Percentiles rank a stretch among this genome's conserved stretches.
Evolutionary conservation across 1,140 invertebrate genomes (phyloP).

Genomic region (Drosophila jambulina): DNA sequence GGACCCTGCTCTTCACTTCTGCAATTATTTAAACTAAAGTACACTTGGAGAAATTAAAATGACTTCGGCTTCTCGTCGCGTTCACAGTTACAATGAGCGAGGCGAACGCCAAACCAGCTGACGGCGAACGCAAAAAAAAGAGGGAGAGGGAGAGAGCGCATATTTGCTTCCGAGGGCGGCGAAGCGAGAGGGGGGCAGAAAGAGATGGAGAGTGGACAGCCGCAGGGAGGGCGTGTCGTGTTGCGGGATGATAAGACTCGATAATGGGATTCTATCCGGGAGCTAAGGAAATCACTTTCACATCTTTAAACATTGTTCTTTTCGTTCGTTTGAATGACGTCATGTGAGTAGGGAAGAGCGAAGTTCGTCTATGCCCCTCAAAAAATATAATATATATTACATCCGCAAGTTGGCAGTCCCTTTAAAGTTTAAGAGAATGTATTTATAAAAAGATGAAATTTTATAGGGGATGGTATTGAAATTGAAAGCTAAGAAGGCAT

Average conservation of each 20-base stretch:
- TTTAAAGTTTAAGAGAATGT: neutral
- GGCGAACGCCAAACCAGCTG: conserved; percentile 74
- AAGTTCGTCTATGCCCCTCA: neutral
- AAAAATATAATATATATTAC: neutral
- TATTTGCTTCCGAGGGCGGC: conserved; percentile 20
- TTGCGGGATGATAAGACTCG: conserved; percentile 33
- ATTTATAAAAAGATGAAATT: neutral
- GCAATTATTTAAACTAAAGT: conserved; percentile 28
- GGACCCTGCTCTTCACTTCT: neutral
- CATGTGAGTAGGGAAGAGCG: neutral
- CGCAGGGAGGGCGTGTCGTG: conserved; percentile 34
- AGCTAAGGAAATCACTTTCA: conserved; percentile 29
- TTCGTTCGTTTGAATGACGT: neutral
- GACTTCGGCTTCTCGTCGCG: conserved; percentile 50
- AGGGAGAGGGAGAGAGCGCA: conserved; percentile 23
- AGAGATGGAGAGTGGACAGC: conserved; percentile 12
- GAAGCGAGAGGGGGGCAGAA: conserved; percentile 25
- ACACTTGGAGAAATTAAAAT: conserved; percentile 66
- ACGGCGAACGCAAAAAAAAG: conserved; percentile 27
- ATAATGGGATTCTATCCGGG: conserved; percentile 10
- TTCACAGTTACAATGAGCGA: conserved; percentile 64
- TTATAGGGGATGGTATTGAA: conserved; percentile 1
- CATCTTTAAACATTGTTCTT: conserved; percentile 22
- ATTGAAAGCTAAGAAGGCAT: neutral
- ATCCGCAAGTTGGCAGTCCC: conserved; percentile 32